Conservation (phyloP, 2,797 vertebrate genomes). For the Heliangelus exortis region DNA sequence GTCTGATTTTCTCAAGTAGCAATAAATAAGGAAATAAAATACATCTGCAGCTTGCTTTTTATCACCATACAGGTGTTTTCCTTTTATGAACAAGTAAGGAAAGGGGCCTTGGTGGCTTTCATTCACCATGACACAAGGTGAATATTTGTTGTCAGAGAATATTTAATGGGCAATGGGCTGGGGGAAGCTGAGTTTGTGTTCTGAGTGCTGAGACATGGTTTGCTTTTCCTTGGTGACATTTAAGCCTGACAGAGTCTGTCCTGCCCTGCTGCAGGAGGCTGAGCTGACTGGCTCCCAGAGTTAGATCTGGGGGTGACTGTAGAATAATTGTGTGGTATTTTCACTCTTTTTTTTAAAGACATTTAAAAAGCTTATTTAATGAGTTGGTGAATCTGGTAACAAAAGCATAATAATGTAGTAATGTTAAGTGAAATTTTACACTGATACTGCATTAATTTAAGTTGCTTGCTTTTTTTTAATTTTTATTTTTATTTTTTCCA, state of each 20-base stretch:
- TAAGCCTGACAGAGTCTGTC: not conserved
- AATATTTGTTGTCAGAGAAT: not conserved
- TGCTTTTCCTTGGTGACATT: not conserved
- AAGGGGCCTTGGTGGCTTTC: not conserved
- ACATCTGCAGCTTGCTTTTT: not conserved
- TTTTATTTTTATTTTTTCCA: not conserved
- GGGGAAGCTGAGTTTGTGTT: not conserved
- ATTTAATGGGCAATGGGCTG: not conserved
- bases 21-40: not conserved
- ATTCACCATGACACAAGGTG: no score
- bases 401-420: not conserved
- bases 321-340: not conserved
- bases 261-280: not conserved
- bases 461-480: not conserved
- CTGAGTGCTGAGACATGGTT: not conserved
- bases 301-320: no score
- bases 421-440: not conserved
- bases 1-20: not conserved
- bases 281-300: not conserved
- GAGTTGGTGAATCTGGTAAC: not conserved
- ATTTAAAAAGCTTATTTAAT: not conserved
- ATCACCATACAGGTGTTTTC: accelerated
- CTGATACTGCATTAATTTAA: not conserved
- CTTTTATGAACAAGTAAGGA: not conserved
- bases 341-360: not conserved